Percentiles rank a stretch among this genome's conserved stretches.
Conservation (phyloP, 1,140 invertebrate genomes). For the Hylaeus volcanicus region DNA sequence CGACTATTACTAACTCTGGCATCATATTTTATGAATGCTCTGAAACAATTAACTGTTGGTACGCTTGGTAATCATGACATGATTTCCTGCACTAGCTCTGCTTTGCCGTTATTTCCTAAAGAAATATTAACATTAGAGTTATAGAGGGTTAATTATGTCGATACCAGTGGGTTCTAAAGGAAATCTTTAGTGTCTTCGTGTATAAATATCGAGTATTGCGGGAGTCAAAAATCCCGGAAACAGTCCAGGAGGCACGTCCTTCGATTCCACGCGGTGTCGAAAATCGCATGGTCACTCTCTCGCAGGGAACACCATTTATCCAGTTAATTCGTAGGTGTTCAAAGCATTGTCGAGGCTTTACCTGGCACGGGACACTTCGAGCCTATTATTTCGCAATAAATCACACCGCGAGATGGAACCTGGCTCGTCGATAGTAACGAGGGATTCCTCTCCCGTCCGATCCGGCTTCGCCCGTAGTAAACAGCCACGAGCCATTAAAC, state of each 20-base stretch:
- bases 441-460: constrained; percentile 28
- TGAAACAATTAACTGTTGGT: too few species aligned
- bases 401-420: constrained; percentile 59
- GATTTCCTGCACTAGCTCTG: too few species aligned
- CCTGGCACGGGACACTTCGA: constrained; percentile 58
- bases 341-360: constrained; percentile 59
- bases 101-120: too few species aligned
- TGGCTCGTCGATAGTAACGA: constrained; percentile 56
- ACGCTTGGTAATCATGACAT: too few species aligned
- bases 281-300: constrained; percentile 39
- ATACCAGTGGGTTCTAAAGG: too few species aligned
- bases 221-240: not conserved
- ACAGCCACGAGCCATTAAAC: constrained; percentile 61
- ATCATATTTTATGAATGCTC: too few species aligned
- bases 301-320: constrained; percentile 40
- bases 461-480: constrained; percentile 30
- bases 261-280: not conserved
- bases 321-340: constrained; percentile 66
- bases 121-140: too few species aligned
- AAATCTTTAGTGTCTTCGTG: too few species aligned
- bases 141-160: too few species aligned
- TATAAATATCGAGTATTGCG: too few species aligned
- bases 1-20: too few species aligned
- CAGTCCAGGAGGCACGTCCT: not conserved
- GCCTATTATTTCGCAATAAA: constrained; percentile 73